Conservation (phyloP, 2,797 vertebrate species). For the Sebastiscus tertius region DNA sequence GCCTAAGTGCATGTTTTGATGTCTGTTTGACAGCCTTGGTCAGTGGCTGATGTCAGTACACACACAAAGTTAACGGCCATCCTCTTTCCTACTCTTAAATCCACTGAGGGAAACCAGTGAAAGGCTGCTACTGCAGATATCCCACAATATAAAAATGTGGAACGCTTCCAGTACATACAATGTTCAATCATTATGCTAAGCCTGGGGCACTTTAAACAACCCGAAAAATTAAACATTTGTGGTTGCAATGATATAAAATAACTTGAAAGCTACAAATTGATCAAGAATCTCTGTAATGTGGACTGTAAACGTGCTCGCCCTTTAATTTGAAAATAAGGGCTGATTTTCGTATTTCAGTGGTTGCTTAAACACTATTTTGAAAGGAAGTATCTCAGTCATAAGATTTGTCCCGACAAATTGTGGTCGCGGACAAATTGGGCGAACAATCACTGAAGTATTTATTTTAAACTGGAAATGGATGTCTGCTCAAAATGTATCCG, state of each 20-base stretch:
- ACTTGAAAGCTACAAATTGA: slow-evolving; percentile 68
- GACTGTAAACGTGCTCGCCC: slow-evolving; percentile 58
- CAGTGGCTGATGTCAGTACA: slow-evolving; percentile 80
- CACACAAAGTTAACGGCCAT: slow-evolving; percentile 74
- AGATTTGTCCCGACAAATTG: slow-evolving; percentile 77
- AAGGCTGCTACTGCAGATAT: slow-evolving; percentile 79
- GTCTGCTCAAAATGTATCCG: slow-evolving; percentile 54
- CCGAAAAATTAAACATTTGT: slow-evolving; percentile 74
- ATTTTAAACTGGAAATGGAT: slow-evolving; percentile 54
- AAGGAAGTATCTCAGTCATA: slow-evolving; percentile 78
- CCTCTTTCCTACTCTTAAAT: slow-evolving; percentile 74
- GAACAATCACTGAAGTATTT: slow-evolving; percentile 60
- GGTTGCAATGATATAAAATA: slow-evolving; percentile 70
- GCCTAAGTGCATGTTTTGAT: slow-evolving; percentile 84
- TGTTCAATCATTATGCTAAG: slow-evolving; percentile 77
- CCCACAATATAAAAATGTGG: slow-evolving; percentile 76
- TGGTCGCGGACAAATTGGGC: slow-evolving; percentile 64
- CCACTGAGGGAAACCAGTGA: slow-evolving; percentile 76
- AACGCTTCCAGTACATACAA: slow-evolving; percentile 76
- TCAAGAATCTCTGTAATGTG: slow-evolving; percentile 72
- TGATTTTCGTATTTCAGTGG: slow-evolving; percentile 74
- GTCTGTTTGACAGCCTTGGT: slow-evolving; percentile 81
- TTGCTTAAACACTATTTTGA: slow-evolving; percentile 78
- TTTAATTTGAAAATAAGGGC: slow-evolving; percentile 75
- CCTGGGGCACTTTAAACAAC: slow-evolving; percentile 67